phyloP scores from a whole-genome alignment of 30 jellyfish, hydroid and myxozoan genomes.

The Sanderia malayensis region DNA sequence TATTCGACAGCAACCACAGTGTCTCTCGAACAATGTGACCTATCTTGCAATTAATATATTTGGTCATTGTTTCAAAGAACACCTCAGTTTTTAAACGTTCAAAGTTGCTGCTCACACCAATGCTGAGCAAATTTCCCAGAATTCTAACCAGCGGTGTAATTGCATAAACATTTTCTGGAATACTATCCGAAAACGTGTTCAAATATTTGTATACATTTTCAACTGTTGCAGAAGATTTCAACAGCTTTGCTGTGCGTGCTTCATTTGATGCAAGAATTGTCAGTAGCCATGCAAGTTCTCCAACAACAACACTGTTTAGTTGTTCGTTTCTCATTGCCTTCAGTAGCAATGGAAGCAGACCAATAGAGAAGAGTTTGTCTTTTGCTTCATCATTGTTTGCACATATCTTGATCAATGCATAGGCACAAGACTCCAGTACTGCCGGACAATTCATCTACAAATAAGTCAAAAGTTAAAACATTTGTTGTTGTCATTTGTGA shows the following conservation, averaged over 20 bases:
- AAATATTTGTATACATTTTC: conserved; percentile 29
- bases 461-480: background rate
- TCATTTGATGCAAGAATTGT: conserved; percentile 42
- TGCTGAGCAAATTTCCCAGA: conserved; percentile 28
- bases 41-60: conserved; percentile 30
- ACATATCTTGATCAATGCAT: conserved; percentile 58
- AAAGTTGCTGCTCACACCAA: background rate
- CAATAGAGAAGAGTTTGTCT: conserved; percentile 38
- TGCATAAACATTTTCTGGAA: conserved; percentile 34
- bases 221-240: conserved; percentile 35
- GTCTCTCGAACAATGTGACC: conserved; percentile 61
- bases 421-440: conserved; percentile 65
- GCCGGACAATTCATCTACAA: conserved; percentile 27
- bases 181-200: conserved; percentile 21
- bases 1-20: conserved; percentile 69
- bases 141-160: conserved; percentile 67
- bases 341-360: conserved; percentile 30
- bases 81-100: background rate
- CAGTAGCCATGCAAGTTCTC: conserved; percentile 80
- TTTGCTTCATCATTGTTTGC: conserved; percentile 40
- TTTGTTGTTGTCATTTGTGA: too few species aligned
- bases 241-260: background rate
- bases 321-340: conserved; percentile 10
- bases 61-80: conserved; percentile 13
- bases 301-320: conserved; percentile 5